Evolutionary conservation across 2,888 invertebrate genomes (phyloP), one percentile per base, ranked within the genome.

Genomic region (Chrysolina haemoptera): DNA sequence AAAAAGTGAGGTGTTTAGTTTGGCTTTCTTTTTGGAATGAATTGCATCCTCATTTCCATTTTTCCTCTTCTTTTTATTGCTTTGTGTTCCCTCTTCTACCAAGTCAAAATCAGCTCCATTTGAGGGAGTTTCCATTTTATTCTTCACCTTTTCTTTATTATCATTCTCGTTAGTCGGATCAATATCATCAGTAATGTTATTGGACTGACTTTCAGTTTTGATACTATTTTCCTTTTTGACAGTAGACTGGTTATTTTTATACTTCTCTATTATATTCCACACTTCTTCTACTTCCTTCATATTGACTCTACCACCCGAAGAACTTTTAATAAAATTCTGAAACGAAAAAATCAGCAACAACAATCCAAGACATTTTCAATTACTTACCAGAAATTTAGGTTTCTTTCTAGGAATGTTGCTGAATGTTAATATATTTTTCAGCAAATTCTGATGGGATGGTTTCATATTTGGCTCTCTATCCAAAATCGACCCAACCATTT

Each of bases 361-460:
- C 12, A 20, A 1, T 53, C 11, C 5, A 12, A 20, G 5, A 20
- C 4, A 53, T 46, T 46, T 18, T 63, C 27, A 6, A n/a, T 63
- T 16, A 59, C 27, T 84, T 83, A 87, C 88, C 78, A 93, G 86
- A 84, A 97, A 97, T 85, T 96, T 97, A 0, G 90, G 90, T 86
- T 94, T 94, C 87, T 96, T 97, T 22, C 96, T 90, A 5, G 97
- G 97, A 80, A 97, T 94, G 85, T 97, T 97, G 53, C 93, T 79
- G 70, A 93, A 84, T 68, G 90, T 91, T 68, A 93, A 91, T 65
- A 97, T 90, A 4, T 89, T 90, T 78, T 93, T 91, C 50, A 97
- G 90, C 48, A 95, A 89, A 70, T 89, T 89, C 65, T 90, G 89
- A 16, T 94, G 89, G 59, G 90, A 89, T 0, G 89, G 89, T 4